These are phyloP conservation scores for Myrmophylax atrothorax DNA, from an alignment of 2,113 vertebrate genomes.

Conservation along the genomic window DNA sequence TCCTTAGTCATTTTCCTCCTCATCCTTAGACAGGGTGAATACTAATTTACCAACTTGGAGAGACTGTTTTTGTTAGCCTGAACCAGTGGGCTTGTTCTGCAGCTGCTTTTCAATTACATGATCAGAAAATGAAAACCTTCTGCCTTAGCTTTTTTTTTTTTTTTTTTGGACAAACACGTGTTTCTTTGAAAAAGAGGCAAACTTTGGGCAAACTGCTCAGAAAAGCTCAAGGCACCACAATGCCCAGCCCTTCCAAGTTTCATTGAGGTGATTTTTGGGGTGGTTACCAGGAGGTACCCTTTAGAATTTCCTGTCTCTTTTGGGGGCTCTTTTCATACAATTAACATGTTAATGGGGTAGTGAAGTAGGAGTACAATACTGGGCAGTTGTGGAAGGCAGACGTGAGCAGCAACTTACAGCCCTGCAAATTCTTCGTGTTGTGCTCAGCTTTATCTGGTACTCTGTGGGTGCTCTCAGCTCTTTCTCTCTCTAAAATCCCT, in stretches of 20 bases:
- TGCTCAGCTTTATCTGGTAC: constrained; percentile 6
- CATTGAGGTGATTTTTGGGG: background rate
- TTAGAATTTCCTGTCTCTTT: constrained; percentile 10
- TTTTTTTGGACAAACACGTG: background rate
- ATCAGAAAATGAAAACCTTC: constrained; percentile 53
- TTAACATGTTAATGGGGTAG: constrained; percentile 9
- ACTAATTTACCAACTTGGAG: constrained; percentile 24
- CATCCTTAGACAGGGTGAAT: background rate
- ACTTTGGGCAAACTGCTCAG: background rate
- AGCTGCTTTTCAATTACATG: constrained; percentile 29
- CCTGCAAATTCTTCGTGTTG: constrained; percentile 38
- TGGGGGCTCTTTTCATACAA: background rate
- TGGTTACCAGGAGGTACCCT: background rate
- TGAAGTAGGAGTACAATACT: background rate
- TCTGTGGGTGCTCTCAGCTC: background rate
- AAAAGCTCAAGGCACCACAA: background rate
- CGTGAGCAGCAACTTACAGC: constrained; percentile 45
- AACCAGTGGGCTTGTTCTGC: constrained; percentile 3
- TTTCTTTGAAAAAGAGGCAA: constrained; percentile 8
- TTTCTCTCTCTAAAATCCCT: background rate
- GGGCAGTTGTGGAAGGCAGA: background rate
- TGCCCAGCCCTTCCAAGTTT: background rate
- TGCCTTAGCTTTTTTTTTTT: background rate
- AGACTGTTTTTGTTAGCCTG: constrained; percentile 23
- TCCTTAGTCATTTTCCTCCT: constrained; percentile 6